These are phyloP conservation scores for Lates calcarifer DNA, from an alignment of 2,113 vertebrate genomes.

Conservation along the genomic window DNA sequence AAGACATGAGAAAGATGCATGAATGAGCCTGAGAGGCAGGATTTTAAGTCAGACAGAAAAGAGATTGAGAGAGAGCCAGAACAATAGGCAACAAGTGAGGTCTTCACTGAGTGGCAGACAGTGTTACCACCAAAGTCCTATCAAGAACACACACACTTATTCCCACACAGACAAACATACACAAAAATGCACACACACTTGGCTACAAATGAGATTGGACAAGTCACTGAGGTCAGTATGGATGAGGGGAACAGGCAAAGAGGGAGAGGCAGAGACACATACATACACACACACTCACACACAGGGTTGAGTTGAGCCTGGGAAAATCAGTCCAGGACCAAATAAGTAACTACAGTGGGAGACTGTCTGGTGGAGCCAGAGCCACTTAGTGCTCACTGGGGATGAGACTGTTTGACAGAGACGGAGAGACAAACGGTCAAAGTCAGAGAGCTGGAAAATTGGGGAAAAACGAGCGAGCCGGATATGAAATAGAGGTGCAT, in stretches of 20 bases:
- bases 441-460: constrained; percentile 58
- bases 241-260: constrained; percentile 40
- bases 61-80: neutral
- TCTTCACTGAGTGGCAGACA: neutral
- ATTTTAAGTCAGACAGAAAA: neutral
- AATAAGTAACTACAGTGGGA: constrained; percentile 76
- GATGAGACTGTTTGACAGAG: constrained; percentile 66
- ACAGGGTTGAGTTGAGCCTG: constrained; percentile 72
- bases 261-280: constrained; percentile 23
- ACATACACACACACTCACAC: constrained; percentile 24
- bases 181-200: constrained; percentile 47
- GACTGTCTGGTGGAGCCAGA: constrained; percentile 60
- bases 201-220: constrained; percentile 40
- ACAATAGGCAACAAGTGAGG: neutral
- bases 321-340: constrained; percentile 77
- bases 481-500: constrained; percentile 52
- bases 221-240: constrained; percentile 55
- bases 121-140: constrained; percentile 12
- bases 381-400: constrained; percentile 69
- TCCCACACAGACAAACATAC: constrained; percentile 52
- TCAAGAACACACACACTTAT: constrained; percentile 44
- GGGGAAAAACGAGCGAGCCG: constrained; percentile 28
- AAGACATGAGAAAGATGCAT: neutral
- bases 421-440: constrained; percentile 30
- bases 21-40: neutral